Percentiles rank a stretch among this genome's conserved stretches.
These are phyloP conservation scores for Cynopterus sphinx DNA, from an alignment of 2,797 vertebrate species.

Conservation along the genomic window DNA sequence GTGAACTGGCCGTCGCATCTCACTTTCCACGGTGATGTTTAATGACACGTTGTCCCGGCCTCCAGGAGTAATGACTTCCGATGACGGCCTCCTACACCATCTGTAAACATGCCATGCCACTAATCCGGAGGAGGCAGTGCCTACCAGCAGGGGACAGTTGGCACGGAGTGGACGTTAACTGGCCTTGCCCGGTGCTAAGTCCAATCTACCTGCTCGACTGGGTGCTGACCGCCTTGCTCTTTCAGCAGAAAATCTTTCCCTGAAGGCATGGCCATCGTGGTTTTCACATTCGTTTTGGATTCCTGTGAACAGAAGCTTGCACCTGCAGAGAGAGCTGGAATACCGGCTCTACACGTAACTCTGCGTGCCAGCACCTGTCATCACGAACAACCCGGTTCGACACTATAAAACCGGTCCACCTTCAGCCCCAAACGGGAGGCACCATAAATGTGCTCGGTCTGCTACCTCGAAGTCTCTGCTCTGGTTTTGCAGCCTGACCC, in stretches of 20 bases:
- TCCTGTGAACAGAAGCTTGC: background rate
- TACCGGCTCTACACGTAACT: background rate
- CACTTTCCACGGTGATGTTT: background rate
- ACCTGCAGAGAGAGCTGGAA: background rate
- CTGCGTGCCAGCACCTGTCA: background rate
- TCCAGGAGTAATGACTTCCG: background rate
- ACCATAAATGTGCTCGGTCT: background rate
- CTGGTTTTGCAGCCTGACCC: background rate
- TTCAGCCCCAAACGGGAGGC: background rate
- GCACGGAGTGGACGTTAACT: background rate
- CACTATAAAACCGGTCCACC: background rate
- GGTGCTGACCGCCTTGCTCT: background rate
- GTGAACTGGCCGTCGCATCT: background rate
- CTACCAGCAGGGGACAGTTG: background rate
- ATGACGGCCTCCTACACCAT: background rate
- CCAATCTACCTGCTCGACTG: background rate
- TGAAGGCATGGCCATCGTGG: background rate
- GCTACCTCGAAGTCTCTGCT: background rate
- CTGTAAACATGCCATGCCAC: background rate
- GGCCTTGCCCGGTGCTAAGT: background rate
- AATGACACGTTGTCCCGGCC: background rate
- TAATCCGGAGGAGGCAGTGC: background rate
- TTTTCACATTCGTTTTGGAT: background rate
- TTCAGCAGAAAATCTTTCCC: background rate
- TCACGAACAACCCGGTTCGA: background rate